A percentile compares a stretch with the other conserved stretches of the same genome.
These are phyloP conservation scores for Anolis apletophallus DNA, from an alignment of 2,797 vertebrate species.

Conservation along the genomic window DNA sequence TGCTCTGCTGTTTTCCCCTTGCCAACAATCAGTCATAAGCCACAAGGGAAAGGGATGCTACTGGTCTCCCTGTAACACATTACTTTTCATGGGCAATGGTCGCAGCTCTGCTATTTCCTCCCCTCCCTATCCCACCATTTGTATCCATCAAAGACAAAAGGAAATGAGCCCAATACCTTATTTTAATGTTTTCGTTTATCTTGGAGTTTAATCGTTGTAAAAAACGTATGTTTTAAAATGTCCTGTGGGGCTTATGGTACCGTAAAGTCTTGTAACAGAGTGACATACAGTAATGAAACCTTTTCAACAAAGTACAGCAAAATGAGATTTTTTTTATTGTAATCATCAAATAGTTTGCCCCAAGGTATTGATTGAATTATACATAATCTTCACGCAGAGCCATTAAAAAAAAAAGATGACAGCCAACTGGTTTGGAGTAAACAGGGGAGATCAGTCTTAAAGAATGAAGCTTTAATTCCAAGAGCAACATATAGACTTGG, in stretches of 20 bases:
- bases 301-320: conserved; percentile 62
- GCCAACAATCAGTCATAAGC: conserved; percentile 13
- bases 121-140: background rate
- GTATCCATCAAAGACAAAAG: conserved; percentile 72
- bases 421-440: conserved; percentile 53
- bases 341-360: conserved; percentile 75
- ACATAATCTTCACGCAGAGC: conserved; percentile 66
- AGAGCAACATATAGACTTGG: background rate
- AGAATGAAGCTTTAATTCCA: conserved; percentile 48
- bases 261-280: conserved; percentile 76
- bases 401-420: conserved; percentile 55
- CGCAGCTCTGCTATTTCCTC: conserved; percentile 25
- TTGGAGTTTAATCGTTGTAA: conserved; percentile 74
- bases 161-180: conserved; percentile 75
- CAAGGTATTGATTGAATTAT: conserved; percentile 75
- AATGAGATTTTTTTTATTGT: conserved; percentile 46
- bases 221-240: conserved; percentile 72
- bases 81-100: background rate
- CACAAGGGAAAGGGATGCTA: background rate
- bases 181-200: conserved; percentile 77
- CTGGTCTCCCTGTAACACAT: background rate
- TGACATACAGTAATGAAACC: conserved; percentile 74
- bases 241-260: conserved; percentile 72
- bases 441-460: conserved; percentile 28
- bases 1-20: conserved; percentile 36